These are phyloP conservation scores for Bradysia coprophila DNA, from an alignment of 1,140 invertebrate genomes.

Conservation along the genomic window DNA sequence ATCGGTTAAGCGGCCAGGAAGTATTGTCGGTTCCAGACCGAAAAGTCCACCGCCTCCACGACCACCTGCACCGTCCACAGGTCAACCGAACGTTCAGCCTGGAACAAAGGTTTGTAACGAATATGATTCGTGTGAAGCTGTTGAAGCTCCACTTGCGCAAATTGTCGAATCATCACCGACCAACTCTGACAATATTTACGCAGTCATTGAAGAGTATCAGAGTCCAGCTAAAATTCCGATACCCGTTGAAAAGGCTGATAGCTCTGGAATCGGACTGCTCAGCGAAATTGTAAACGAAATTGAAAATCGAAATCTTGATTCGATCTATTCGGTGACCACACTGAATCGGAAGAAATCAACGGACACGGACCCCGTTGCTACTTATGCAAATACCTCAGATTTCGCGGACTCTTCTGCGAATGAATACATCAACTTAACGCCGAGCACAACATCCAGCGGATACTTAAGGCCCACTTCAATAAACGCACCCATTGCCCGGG, in stretches of 20 bases:
- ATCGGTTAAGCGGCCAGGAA: conserved; percentile 42
- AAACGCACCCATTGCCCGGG: conserved; percentile 40
- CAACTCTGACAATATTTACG: conserved; percentile 59
- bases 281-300: conserved; percentile 76
- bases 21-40: conserved; percentile 36
- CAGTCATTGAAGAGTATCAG: conserved; percentile 60
- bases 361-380: conserved; percentile 21
- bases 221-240: conserved; percentile 18
- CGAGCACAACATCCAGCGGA: conserved; percentile 41
- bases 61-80: conserved; percentile 20
- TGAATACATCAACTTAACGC: conserved; percentile 30
- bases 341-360: conserved; percentile 37
- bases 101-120: conserved; percentile 23
- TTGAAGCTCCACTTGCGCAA: conserved; percentile 36
- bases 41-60: conserved; percentile 43
- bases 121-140: conserved; percentile 60
- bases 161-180: conserved; percentile 40
- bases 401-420: conserved; percentile 24
- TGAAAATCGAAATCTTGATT: conserved; percentile 63
- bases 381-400: conserved; percentile 12
- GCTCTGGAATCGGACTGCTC: conserved; percentile 46
- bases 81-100: conserved; percentile 23
- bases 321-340: conserved; percentile 63
- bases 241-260: conserved; percentile 24
- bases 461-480: conserved; percentile 50